Conservation (phyloP, 2,797 vertebrate genomes). For the Fistularia commersonii region DNA sequence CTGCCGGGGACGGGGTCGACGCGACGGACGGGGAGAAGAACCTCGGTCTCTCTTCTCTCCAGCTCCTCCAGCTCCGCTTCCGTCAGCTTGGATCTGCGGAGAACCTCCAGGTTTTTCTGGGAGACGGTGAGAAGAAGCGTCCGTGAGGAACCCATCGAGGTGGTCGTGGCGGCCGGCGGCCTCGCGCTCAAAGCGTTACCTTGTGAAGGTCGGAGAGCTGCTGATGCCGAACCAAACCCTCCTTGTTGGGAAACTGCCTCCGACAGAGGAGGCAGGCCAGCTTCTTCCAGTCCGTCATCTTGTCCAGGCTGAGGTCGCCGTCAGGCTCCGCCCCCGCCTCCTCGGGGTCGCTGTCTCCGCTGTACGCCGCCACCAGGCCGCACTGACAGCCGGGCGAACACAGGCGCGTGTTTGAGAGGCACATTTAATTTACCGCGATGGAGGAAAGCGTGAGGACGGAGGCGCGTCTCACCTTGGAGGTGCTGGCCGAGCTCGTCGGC, state of each 20-base stretch:
- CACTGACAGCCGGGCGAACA: slow-evolving; percentile 61
- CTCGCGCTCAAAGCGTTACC: slow-evolving; percentile 68
- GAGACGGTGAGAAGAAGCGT: background rate
- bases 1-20: background rate
- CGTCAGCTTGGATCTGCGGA: slow-evolving; percentile 83
- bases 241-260: slow-evolving; percentile 95
- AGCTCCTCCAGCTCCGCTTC: slow-evolving; percentile 94
- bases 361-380: slow-evolving; percentile 95
- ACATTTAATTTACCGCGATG: background rate
- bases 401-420: background rate
- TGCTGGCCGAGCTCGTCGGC: slow-evolving; percentile 48
- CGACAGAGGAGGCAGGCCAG: slow-evolving; percentile 95
- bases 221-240: slow-evolving; percentile 88
- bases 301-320: slow-evolving; percentile 82
- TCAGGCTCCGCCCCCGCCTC: slow-evolving; percentile 81
- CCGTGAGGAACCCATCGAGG: background rate
- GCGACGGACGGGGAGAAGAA: slow-evolving; percentile 32
- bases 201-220: slow-evolving; percentile 97
- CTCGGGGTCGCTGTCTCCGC: slow-evolving; percentile 95
- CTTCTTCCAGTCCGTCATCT: slow-evolving; percentile 95
- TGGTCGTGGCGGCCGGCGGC: background rate
- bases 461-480: slow-evolving; percentile 79
- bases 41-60: slow-evolving; percentile 95
- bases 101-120: slow-evolving; percentile 97
- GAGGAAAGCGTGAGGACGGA: too few relatives aligned